Conservation (phyloP, 2,113 vertebrate genomes). For the Podocnemis expansa region DNA sequence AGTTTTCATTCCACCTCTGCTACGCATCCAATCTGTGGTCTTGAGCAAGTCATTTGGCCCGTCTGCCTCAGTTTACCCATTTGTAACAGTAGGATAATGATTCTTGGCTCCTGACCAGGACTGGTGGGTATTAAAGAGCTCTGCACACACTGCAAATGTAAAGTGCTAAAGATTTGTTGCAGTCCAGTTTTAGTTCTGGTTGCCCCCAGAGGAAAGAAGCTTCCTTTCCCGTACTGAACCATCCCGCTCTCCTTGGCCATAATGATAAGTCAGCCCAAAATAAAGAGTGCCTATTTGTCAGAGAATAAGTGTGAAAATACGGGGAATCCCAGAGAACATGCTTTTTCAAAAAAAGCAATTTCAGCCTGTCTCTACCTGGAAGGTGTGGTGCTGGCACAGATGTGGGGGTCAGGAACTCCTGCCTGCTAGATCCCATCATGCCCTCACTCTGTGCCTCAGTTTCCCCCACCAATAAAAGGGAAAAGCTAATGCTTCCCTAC, state of each 20-base stretch:
- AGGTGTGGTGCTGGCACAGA: not conserved
- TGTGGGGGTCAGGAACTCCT: not conserved
- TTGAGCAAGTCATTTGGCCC: not conserved
- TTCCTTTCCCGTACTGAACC: not conserved
- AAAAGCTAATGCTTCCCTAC: not conserved
- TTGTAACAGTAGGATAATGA: not conserved
- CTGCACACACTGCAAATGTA: not conserved
- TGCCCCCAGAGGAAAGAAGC: not conserved
- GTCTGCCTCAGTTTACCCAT: not conserved
- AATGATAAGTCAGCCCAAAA: not conserved
- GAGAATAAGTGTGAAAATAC: not conserved
- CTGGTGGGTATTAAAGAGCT: not conserved
- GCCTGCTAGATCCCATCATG: fast-evolving
- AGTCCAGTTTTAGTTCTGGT: not conserved
- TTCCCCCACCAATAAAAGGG: not conserved
- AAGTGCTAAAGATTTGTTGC: not conserved
- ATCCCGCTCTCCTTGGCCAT: not conserved
- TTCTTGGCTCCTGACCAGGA: not conserved
- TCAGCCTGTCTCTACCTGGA: not conserved
- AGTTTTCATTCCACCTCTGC: not conserved
- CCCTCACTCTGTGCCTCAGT: not conserved
- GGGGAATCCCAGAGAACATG: not conserved
- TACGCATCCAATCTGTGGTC: not conserved
- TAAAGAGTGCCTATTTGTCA: not conserved
- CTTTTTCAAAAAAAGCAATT: not conserved